Conservation (phyloP, 2,113 vertebrate species). For the Thalassoma bifasciatum region DNA sequence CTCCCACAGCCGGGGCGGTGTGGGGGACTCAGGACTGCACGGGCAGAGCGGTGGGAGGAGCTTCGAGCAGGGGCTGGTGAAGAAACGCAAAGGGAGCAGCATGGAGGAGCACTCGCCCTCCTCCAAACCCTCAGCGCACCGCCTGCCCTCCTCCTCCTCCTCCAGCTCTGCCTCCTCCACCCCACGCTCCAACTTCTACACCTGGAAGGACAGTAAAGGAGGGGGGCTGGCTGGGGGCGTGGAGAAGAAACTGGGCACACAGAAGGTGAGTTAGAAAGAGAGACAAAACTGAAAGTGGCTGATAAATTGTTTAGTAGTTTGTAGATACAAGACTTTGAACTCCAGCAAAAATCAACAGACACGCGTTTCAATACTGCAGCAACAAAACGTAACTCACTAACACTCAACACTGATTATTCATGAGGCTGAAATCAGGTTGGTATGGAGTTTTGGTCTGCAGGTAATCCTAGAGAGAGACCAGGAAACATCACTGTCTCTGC, state of each 20-base stretch:
- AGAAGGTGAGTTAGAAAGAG: conserved; percentile 85
- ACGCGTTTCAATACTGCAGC: too few relatives aligned
- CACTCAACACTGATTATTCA: too few relatives aligned
- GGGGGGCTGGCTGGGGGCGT: conserved; percentile 80
- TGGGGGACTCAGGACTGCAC: conserved; percentile 76
- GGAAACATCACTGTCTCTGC: too few relatives aligned
- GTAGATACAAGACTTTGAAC: too few relatives aligned
- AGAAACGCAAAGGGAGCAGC: conserved; percentile 85
- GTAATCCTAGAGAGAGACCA: too few relatives aligned
- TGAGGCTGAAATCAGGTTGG: too few relatives aligned
- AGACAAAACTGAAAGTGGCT: neutral
- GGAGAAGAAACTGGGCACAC: conserved; percentile 89
- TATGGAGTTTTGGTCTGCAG: too few relatives aligned
- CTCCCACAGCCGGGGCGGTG: conserved; percentile 69
- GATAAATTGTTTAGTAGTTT: too few relatives aligned
- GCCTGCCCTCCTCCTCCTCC: conserved; percentile 83
- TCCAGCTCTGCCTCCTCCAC: conserved; percentile 81
- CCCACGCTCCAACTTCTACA: conserved; percentile 78
- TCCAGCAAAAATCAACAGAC: too few relatives aligned
- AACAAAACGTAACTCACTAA: too few relatives aligned
- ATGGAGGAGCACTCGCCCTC: conserved; percentile 79
- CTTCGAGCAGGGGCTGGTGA: conserved; percentile 87
- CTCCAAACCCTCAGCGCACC: conserved; percentile 76
- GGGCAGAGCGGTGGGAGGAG: conserved; percentile 72
- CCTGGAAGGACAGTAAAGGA: conserved; percentile 86